These are phyloP conservation scores for Ictalurus furcatus DNA, from an alignment of 2,113 vertebrate genomes.

Conservation along the genomic window DNA sequence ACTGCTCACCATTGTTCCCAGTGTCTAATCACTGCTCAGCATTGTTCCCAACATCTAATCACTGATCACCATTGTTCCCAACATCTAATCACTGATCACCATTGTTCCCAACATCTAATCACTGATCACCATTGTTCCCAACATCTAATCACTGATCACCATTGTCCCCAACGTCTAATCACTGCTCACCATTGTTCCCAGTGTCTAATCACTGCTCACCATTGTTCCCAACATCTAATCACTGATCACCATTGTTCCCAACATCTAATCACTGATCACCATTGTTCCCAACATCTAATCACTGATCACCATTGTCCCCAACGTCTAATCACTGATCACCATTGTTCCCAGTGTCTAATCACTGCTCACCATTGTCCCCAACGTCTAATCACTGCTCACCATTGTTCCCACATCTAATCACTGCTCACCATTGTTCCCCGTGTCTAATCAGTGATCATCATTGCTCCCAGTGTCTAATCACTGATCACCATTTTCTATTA, in stretches of 20 bases:
- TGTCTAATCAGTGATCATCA: no score
- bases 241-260: neutral
- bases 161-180: neutral
- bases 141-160: neutral
- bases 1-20: neutral
- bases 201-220: neutral
- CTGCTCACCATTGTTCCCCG: no score
- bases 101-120: neutral
- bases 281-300: neutral
- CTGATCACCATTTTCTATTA: neutral
- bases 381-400: no score
- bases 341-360: no score
- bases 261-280: neutral
- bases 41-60: neutral
- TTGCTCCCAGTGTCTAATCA: neutral
- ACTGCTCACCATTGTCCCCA: no score
- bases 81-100: neutral
- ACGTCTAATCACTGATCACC: no score
- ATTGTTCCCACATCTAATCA: no score
- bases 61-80: neutral
- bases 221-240: neutral
- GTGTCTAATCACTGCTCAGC: neutral
- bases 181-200: neutral
- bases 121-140: neutral
- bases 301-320: no score